phyloP scores from a whole-genome alignment of 1,140 invertebrate species.

The Acyrthosiphon pisum region DNA sequence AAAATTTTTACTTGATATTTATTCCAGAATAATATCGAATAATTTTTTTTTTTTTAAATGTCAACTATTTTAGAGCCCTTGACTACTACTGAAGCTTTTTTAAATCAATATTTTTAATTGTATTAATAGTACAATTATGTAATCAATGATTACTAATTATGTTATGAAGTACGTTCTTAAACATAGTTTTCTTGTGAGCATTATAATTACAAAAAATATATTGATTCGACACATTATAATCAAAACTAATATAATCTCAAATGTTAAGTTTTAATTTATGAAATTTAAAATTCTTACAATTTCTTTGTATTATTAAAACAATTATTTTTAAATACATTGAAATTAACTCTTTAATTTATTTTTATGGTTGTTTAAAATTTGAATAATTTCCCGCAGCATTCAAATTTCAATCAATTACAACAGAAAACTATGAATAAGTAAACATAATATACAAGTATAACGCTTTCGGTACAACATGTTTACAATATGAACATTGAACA shows the following conservation, averaged over 20 bases:
- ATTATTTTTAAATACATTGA: neutral
- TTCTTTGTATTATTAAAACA: neutral
- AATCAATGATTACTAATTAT: neutral
- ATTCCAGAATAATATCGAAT: neutral
- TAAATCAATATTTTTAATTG: neutral
- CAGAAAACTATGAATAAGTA: neutral
- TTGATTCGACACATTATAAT: neutral
- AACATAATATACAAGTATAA: neutral
- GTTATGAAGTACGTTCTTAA: too few relatives aligned
- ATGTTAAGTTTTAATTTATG: neutral
- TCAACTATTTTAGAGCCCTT: neutral
- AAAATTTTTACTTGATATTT: neutral
- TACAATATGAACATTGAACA: too few relatives aligned
- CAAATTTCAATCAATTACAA: neutral
- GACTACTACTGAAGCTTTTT: neutral
- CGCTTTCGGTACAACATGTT: neutral
- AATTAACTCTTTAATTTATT: neutral
- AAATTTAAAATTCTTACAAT: neutral
- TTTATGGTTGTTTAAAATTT: neutral
- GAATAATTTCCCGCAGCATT: neutral
- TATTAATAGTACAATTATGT: neutral
- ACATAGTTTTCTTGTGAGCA: neutral
- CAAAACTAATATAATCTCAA: neutral
- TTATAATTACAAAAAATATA: neutral
- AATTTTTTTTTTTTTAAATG: neutral